Conservation (phyloP, 2,797 vertebrate species). For the Cyprinodon diabolis region DNA sequence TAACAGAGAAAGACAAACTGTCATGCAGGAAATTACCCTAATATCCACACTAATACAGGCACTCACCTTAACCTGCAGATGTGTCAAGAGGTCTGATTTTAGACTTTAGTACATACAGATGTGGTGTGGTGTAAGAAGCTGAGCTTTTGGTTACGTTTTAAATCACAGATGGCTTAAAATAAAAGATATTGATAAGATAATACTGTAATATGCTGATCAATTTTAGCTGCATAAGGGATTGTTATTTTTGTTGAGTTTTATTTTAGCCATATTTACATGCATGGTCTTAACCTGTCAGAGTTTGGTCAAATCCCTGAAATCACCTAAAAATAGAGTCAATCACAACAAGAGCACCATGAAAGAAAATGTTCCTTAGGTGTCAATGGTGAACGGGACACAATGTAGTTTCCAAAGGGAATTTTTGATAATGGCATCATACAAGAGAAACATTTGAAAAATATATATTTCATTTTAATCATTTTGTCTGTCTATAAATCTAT, state of each 20-base stretch:
- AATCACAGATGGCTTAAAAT: background rate
- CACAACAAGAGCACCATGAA: background rate
- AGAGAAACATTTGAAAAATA: background rate
- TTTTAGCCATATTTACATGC: background rate
- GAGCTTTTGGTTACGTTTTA: constrained; percentile 15
- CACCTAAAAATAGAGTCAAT: constrained; percentile 3
- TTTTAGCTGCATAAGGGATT: background rate
- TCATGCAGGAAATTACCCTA: constrained; percentile 19
- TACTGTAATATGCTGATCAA: background rate
- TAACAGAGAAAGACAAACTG: constrained; percentile 15
- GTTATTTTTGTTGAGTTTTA: background rate
- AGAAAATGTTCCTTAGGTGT: background rate
- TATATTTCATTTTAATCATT: background rate
- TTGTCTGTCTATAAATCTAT: background rate
- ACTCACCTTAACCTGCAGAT: constrained; percentile 11
- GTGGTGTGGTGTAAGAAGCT: constrained; percentile 23
- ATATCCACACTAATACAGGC: background rate
- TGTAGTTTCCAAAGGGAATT: background rate
- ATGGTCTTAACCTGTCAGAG: background rate
- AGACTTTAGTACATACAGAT: constrained; percentile 13
- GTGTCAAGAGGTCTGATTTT: constrained; percentile 30
- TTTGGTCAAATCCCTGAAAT: background rate
- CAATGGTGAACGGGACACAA: background rate
- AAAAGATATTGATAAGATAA: background rate
- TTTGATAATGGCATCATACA: background rate